Percentiles rank a stretch among this genome's conserved stretches.
Conservation (phyloP, 2,888 invertebrate genomes). For the Netelia fuscicornis region DNA sequence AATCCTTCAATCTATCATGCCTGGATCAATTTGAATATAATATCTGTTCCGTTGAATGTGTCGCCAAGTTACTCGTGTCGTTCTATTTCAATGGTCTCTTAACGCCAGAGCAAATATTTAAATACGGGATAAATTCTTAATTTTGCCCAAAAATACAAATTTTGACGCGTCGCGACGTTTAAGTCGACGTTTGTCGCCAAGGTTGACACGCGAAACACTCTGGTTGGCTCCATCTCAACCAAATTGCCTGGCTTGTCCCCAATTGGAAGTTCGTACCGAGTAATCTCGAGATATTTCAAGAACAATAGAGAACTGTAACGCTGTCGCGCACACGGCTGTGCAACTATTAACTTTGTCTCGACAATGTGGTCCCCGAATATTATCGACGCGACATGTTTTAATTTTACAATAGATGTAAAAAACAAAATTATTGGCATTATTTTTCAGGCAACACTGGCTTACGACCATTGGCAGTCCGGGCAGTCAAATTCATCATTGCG, state of each 20-base stretch:
- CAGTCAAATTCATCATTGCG: slow-evolving; percentile 93
- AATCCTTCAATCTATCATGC: slow-evolving; percentile 19
- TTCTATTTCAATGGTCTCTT: not conserved
- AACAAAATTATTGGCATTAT: slow-evolving; percentile 18
- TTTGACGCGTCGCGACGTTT: slow-evolving; percentile 22
- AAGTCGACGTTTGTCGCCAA: slow-evolving; percentile 33
- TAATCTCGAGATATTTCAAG: slow-evolving; percentile 69
- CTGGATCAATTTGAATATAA: slow-evolving; percentile 24
- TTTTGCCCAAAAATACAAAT: not conserved
- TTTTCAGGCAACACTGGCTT: slow-evolving; percentile 92
- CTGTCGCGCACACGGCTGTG: slow-evolving; percentile 6
- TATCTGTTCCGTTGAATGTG: not conserved
- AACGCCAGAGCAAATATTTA: not conserved
- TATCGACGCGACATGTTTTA: not conserved
- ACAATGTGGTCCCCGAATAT: slow-evolving; percentile 20
- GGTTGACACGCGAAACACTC: slow-evolving; percentile 65
- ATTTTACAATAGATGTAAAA: too few species aligned
- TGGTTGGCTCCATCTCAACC: slow-evolving; percentile 74
- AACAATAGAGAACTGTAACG: slow-evolving; percentile 50
- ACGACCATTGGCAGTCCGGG: slow-evolving; percentile 93
- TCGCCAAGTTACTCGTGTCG: not conserved
- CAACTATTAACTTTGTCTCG: slow-evolving; percentile 49
- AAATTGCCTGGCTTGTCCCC: slow-evolving; percentile 78
- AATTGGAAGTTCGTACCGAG: slow-evolving; percentile 74
- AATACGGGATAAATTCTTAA: not conserved